Evolutionary conservation across 2,888 invertebrate genomes (phyloP).

Genomic region (Clistopyga incitator): DNA sequence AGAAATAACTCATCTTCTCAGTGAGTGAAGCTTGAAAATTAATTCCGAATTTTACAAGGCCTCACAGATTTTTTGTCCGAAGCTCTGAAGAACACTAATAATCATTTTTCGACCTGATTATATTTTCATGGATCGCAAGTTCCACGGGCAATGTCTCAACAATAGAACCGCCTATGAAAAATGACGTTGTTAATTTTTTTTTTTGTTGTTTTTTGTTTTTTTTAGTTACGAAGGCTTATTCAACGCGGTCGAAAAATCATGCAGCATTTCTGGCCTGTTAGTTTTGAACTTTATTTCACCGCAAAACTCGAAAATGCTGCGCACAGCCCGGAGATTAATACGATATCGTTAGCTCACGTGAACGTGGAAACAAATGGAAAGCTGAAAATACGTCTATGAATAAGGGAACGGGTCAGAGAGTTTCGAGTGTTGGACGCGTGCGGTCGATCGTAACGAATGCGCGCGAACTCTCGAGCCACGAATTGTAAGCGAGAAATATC

Average conservation of each 20-base stretch:
- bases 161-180: background rate
- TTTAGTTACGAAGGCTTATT: background rate
- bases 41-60: background rate
- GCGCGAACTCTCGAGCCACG: constrained; percentile 6
- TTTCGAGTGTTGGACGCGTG: constrained; percentile 26
- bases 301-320: background rate
- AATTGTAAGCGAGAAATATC: constrained; percentile 39
- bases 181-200: no score
- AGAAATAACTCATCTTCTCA: no score
- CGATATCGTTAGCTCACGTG: constrained; percentile 34
- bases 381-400: constrained; percentile 17
- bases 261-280: background rate
- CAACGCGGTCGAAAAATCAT: constrained; percentile 5
- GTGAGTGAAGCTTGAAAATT: no score
- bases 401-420: constrained; percentile 21
- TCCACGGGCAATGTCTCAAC: background rate
- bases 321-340: constrained; percentile 30
- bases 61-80: background rate
- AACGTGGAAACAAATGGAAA: constrained; percentile 36
- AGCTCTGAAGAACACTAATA: background rate
- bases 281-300: constrained; percentile 10
- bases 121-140: background rate
- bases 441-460: constrained; percentile 48
- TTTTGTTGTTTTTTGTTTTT: no score
- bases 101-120: background rate